A percentile compares a stretch with the other conserved stretches of the same genome.
phyloP scores from a whole-genome alignment of 2,113 vertebrate genomes.

The Bos taurus region ARS-UCD2.0 NC_037328.1:39991501-39992000 shows the following conservation, averaged over 20 bases:
- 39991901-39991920: not conserved
- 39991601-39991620: too few species aligned
- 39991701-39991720: fast-evolving
- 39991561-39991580: too few species aligned
- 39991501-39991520: too few species aligned
- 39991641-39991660: too few species aligned
- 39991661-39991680: too few species aligned
- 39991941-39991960: not conserved
- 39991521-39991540: too few species aligned
- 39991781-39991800: not conserved
- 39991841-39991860: not conserved
- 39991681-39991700: too few species aligned
- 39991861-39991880: not conserved
- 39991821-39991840: not conserved
- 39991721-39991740: too few species aligned
- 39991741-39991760: not conserved
- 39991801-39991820: not conserved
- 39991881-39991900: not conserved
- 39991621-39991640: too few species aligned
- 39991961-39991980: not conserved
- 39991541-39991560: too few species aligned
- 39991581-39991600: too few species aligned
- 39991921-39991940: not conserved
- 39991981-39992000: not conserved
- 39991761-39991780: not conserved